phyloP scores from a whole-genome alignment of 2,888 invertebrate species.

The Erebia epiphron region DNA sequence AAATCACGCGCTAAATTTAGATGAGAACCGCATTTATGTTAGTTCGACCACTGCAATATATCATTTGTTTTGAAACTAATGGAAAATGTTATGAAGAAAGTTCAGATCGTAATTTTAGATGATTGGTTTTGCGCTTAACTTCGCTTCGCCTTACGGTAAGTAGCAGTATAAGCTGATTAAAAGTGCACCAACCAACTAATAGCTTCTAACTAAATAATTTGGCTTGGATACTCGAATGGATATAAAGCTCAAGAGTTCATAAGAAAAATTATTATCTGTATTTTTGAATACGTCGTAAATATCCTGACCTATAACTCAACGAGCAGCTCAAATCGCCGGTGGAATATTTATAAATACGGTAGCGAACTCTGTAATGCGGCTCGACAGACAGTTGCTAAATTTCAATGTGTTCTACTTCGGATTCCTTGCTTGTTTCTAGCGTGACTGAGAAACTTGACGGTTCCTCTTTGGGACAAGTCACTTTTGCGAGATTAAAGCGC shows the following conservation, averaged over 20 bases:
- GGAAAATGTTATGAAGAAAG: conserved; percentile 10
- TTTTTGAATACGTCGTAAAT: conserved; percentile 62
- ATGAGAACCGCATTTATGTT: conserved; percentile 9
- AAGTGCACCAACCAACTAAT: too few relatives aligned
- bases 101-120: background rate
- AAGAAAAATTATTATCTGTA: conserved; percentile 44
- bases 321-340: conserved; percentile 63
- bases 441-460: conserved; percentile 57
- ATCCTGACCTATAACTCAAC: conserved; percentile 66
- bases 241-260: conserved; percentile 18
- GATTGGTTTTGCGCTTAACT: background rate
- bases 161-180: background rate
- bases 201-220: background rate
- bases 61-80: conserved; percentile 5
- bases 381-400: conserved; percentile 81
- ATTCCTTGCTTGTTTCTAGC: conserved; percentile 66
- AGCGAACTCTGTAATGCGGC: conserved; percentile 69
- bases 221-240: background rate
- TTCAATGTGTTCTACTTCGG: conserved; percentile 78
- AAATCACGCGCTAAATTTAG: conserved; percentile 8
- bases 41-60: background rate
- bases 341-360: conserved; percentile 78
- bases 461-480: conserved; percentile 47
- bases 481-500: conserved; percentile 41
- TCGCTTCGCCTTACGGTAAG: background rate